Evolutionary conservation across 2,888 invertebrate genomes (phyloP), one percentile per base, ranked within the genome.

Genomic region (Quadriops clusia): DNA sequence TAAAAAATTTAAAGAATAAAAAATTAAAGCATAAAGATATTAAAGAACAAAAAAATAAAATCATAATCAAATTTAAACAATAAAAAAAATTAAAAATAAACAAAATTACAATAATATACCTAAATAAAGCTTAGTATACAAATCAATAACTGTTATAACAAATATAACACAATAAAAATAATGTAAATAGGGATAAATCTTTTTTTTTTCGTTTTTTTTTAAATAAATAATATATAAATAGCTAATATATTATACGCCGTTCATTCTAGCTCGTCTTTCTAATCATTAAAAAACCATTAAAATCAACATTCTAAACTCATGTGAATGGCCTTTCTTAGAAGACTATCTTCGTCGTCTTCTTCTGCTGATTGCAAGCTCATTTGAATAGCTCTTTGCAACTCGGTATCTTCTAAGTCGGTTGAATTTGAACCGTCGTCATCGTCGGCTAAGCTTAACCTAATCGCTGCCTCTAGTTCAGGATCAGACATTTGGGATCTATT

Each of bases 371-470:
- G 48, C 33, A 69, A 50, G 46, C 68, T 69, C 34, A 69, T 47
- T 39, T 61, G 55, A 11, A 69, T 43, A 2, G 69, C 68, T 41
- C 56, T 58, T 38, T 64, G 61, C 24, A 71, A 49, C 18, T 68
- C 65, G 15, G 58, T 56, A 26, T 65, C 64, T 11, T 58, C 56
- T n/a, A n/a, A n/a, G n/a, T n/a, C n/a, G n/a, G n/a, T n/a, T n/a
- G n/a, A n/a, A n/a, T n/a, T n/a, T n/a, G n/a, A n/a, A n/a, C n/a
- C n/a, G 5, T 49, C 47, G 14, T 56, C 57, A 3, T 45, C 43
- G 6, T 51, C 49, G 9, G 9, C 18, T 35, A 69, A 53, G 47
- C 69, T 70, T 32, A 70, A 48, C 31, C 63, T 53, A 12, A 71
- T 49, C 2, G 69, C 71, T 28, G 57, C 59, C 41, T 67, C 63